Conservation (phyloP, 2,888 invertebrate species). For the Chalcis sispes region DNA sequence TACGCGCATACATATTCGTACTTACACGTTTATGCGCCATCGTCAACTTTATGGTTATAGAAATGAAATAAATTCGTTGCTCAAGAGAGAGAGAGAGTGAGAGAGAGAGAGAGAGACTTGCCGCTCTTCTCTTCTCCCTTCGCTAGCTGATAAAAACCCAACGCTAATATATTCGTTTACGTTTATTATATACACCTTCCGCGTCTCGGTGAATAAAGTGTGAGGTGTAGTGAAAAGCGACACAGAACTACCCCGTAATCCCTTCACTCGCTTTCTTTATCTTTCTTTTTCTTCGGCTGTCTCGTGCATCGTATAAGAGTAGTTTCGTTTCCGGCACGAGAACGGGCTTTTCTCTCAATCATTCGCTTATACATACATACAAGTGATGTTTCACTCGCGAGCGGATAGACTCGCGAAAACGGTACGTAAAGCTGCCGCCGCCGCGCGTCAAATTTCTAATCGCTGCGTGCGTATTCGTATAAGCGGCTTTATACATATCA, state of each 20-base stretch:
- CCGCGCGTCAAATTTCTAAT: conserved; percentile 50
- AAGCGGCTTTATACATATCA: conserved; percentile 35
- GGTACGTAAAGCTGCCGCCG: conserved; percentile 24
- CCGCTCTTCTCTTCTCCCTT: too few relatives aligned
- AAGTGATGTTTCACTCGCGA: conserved; percentile 50
- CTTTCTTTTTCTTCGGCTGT: too few relatives aligned
- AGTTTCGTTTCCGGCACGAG: conserved; percentile 52
- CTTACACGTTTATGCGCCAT: too few relatives aligned
- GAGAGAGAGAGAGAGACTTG: too few relatives aligned
- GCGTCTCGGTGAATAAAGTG: too few relatives aligned
- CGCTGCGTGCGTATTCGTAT: conserved; percentile 23
- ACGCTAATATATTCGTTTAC: too few relatives aligned
- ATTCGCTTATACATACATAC: neutral
- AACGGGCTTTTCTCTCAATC: conserved; percentile 33
- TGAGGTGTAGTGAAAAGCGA: neutral
- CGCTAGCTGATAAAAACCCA: too few relatives aligned
- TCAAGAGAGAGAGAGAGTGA: too few relatives aligned
- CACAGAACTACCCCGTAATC: conserved; percentile 51
- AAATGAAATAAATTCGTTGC: too few relatives aligned
- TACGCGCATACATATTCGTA: too few relatives aligned
- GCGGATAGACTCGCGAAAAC: conserved; percentile 14
- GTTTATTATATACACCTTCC: too few relatives aligned
- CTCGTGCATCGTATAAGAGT: conserved; percentile 22
- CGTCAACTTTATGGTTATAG: too few relatives aligned
- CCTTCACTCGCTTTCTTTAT: conserved; percentile 28